These are phyloP conservation scores for Suricata suricatta DNA, from an alignment of 2,113 vertebrate species.

Conservation along the genomic window DNA sequence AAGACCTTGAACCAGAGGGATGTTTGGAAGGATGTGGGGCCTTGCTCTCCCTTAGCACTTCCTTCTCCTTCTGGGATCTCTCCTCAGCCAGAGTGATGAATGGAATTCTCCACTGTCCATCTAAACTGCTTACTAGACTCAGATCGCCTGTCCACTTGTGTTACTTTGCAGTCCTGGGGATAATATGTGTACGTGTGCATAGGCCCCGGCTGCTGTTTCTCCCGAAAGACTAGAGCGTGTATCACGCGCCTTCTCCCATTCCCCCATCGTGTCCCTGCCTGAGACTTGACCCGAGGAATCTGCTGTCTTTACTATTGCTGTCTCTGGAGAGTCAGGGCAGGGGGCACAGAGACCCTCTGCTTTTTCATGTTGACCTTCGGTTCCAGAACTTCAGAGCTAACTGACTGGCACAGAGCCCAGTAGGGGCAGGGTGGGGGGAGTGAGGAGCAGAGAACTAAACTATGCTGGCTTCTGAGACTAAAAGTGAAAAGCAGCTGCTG, in stretches of 20 bases:
- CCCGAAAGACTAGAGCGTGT: not conserved
- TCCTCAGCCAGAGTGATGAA: not conserved
- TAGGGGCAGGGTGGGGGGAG: not conserved
- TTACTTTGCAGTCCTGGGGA: conserved; percentile 48
- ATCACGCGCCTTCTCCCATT: not conserved
- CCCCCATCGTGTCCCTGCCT: not conserved
- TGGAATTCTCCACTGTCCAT: not conserved
- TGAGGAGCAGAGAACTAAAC: not conserved
- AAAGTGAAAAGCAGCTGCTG: not conserved
- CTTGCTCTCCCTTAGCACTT: not conserved
- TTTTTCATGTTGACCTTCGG: conserved; percentile 18
- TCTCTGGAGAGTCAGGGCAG: not conserved
- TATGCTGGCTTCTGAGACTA: not conserved
- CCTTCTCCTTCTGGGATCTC: not conserved
- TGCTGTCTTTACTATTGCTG: not conserved
- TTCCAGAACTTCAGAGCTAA: conserved; percentile 21
- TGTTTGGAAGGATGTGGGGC: not conserved
- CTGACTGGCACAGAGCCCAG: not conserved
- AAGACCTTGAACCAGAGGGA: not conserved
- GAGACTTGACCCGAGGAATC: not conserved
- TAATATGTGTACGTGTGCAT: not conserved
- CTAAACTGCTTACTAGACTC: conserved; percentile 36
- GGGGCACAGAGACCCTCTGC: not conserved
- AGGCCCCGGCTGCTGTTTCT: not conserved
- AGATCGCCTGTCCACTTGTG: not conserved